Conservation (phyloP, 2,888 invertebrate species). For the Bellardia bayeri region DNA sequence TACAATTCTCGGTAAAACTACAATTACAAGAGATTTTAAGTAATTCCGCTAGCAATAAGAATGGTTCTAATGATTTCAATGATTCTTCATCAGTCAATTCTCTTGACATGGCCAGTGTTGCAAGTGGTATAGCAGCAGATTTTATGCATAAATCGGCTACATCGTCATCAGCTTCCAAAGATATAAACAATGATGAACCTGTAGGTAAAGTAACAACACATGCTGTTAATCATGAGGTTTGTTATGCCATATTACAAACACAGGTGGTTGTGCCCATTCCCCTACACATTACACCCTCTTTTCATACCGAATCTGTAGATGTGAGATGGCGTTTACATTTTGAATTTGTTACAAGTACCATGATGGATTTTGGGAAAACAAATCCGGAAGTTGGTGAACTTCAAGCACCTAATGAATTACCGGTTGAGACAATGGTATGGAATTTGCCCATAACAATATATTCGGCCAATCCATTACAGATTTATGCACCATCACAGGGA, state of each 20-base stretch:
- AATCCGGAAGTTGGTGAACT: slow-evolving; percentile 86
- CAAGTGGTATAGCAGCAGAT: slow-evolving; percentile 79
- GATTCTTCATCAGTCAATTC: slow-evolving; percentile 80
- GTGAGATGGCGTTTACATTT: slow-evolving; percentile 98
- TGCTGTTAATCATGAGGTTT: slow-evolving; percentile 96
- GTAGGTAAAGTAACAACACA: slow-evolving; percentile 89
- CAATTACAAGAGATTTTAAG: slow-evolving; percentile 92
- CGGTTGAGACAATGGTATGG: slow-evolving; percentile 99
- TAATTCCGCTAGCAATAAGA: slow-evolving; percentile 65
- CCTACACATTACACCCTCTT: slow-evolving; percentile 97
- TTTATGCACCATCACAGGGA: slow-evolving; percentile 87
- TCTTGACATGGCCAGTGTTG: slow-evolving; percentile 80
- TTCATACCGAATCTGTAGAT: slow-evolving; percentile 94
- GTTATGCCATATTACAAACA: slow-evolving; percentile 93
- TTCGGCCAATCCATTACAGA: slow-evolving; percentile 94
- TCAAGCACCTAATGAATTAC: slow-evolving; percentile 93
- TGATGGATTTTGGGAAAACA: slow-evolving; percentile 86
- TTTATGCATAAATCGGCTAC: slow-evolving; percentile 79
- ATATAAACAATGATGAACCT: slow-evolving; percentile 66
- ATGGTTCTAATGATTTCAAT: slow-evolving; percentile 71
- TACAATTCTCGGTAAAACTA: slow-evolving; percentile 96
- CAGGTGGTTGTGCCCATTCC: slow-evolving; percentile 97
- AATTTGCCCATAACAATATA: slow-evolving; percentile 97
- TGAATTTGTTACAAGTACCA: slow-evolving; percentile 95
- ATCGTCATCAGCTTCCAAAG: slow-evolving; percentile 75